These are phyloP conservation scores for Ochlodes sylvanus DNA, from an alignment of 2,888 invertebrate species.

Conservation along the genomic window DNA sequence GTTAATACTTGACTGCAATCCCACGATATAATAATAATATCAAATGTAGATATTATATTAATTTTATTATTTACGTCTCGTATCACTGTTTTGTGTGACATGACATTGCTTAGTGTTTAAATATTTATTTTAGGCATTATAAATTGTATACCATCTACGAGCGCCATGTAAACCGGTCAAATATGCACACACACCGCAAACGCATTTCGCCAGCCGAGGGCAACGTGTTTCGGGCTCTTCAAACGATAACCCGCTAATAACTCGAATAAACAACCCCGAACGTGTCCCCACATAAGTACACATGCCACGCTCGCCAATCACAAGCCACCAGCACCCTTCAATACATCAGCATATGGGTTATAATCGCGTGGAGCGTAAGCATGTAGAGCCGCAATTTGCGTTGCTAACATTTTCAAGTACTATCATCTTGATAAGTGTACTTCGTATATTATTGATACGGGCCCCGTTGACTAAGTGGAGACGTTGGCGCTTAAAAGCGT, in stretches of 20 bases:
- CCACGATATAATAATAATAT: too few relatives aligned
- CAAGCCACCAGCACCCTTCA: background rate
- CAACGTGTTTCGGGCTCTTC: constrained; percentile 45
- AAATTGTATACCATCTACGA: background rate
- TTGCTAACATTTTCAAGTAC: constrained; percentile 25
- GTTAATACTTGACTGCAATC: too few relatives aligned
- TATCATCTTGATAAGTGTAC: constrained; percentile 36
- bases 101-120: too few relatives aligned
- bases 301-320: background rate
- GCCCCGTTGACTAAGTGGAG: constrained; percentile 35
- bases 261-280: constrained; percentile 44
- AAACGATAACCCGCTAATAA: constrained; percentile 48
- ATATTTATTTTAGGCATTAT: background rate
- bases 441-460: constrained; percentile 38
- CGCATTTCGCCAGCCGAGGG: constrained; percentile 53
- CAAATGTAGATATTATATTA: too few relatives aligned
- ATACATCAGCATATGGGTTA: background rate
- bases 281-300: constrained; percentile 23
- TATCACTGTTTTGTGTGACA: too few relatives aligned
- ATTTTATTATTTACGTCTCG: too few relatives aligned
- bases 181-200: constrained; percentile 43
- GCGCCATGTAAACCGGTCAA: constrained; percentile 49
- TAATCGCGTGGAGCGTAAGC: background rate
- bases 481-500: constrained; percentile 48
- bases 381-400: constrained; percentile 11